These are phyloP conservation scores for Schizopygopsis malacanthus DNA, from an alignment of 2,797 vertebrate species.

Conservation along the genomic window DNA sequence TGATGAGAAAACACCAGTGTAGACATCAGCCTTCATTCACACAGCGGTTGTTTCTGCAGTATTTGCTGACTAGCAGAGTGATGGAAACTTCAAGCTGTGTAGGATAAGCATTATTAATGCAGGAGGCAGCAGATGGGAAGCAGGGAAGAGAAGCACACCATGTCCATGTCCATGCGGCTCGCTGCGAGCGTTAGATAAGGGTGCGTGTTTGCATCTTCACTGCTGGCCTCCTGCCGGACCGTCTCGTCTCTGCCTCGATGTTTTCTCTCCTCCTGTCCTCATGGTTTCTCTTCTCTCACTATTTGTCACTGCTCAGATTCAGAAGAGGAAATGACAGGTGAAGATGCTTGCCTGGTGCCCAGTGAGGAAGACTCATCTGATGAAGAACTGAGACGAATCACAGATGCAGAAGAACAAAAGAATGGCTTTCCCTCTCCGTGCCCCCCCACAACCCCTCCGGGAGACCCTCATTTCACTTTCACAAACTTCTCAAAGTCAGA, in stretches of 20 bases:
- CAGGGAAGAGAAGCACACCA: constrained; percentile 41
- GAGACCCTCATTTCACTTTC: constrained; percentile 25
- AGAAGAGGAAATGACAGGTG: constrained; percentile 67
- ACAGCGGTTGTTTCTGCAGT: constrained; percentile 48
- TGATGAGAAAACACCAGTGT: constrained; percentile 27
- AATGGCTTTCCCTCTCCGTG: constrained; percentile 35
- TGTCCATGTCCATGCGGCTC: constrained; percentile 30
- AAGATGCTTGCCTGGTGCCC: constrained; percentile 62
- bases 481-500: constrained; percentile 13
- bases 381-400: constrained; percentile 62
- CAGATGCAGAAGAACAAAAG: constrained; percentile 42
- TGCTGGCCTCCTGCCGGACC: neutral
- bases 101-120: constrained; percentile 62
- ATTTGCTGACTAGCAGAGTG: constrained; percentile 57
- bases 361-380: constrained; percentile 67
- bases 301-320: constrained; percentile 63
- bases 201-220: constrained; percentile 31
- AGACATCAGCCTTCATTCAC: constrained; percentile 46
- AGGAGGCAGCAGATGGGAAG: constrained; percentile 37
- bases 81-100: constrained; percentile 51
- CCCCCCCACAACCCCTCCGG: neutral
- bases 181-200: constrained; percentile 48
- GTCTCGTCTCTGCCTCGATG: neutral
- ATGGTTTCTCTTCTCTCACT: neutral
- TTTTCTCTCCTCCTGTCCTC: constrained; percentile 30